Conservation (phyloP, 2,888 invertebrate species). For the Ochropacha duplaris region DNA sequence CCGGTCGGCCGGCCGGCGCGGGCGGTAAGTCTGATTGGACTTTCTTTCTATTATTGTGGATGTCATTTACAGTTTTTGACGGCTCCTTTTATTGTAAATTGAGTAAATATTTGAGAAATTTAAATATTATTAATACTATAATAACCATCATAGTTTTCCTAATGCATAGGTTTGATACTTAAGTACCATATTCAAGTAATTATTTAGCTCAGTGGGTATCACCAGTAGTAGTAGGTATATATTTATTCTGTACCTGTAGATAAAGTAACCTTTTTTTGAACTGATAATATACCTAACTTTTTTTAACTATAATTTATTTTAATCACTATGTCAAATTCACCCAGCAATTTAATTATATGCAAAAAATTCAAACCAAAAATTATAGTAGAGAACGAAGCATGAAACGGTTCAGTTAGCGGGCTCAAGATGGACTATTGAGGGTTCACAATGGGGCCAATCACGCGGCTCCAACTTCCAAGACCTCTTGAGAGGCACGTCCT, state of each 20-base stretch:
- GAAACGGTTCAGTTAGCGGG: slow-evolving; percentile 60
- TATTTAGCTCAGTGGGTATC: no score
- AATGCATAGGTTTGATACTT: no score
- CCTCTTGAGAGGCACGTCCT: slow-evolving; percentile 67
- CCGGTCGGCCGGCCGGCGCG: neutral
- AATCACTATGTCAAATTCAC: no score
- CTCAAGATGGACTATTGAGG: slow-evolving; percentile 67
- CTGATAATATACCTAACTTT: no score
- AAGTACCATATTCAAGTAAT: no score
- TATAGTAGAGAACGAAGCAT: slow-evolving; percentile 31
- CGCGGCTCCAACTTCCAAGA: slow-evolving; percentile 61
- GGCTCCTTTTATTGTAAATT: slow-evolving; percentile 15
- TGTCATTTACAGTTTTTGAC: slow-evolving; percentile 41
- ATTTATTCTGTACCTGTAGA: no score
- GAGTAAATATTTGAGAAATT: neutral
- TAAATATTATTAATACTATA: neutral
- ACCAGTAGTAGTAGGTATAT: no score
- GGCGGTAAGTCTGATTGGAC: slow-evolving; percentile 36
- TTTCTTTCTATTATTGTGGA: slow-evolving; percentile 45
- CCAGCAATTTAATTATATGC: neutral
- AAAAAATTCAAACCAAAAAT: slow-evolving; percentile 15
- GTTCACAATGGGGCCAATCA: slow-evolving; percentile 78
- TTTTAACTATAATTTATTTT: no score
- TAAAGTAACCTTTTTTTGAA: no score
- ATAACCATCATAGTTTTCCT: no score